Evolutionary conservation across 2,797 vertebrate species (phyloP).

Genomic region (Merluccius polli): DNA sequence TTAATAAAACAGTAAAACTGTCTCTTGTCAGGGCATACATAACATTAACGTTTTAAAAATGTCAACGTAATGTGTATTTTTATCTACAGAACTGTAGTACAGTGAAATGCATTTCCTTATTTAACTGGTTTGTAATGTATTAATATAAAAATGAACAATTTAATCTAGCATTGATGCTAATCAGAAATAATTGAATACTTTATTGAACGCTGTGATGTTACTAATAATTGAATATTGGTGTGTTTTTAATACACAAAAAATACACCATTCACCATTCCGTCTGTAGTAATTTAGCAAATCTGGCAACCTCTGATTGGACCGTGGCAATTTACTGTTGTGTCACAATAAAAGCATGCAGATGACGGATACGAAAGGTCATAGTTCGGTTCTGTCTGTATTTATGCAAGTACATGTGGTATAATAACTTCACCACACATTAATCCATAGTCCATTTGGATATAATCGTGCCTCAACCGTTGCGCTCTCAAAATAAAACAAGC

Average conservation of each 20-base stretch:
- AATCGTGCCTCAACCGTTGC: neutral
- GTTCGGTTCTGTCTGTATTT: neutral
- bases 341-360: conserved; percentile 42
- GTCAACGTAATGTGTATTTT: neutral
- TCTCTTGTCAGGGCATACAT: neutral
- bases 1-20: conserved; percentile 44
- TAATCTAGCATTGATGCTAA: neutral
- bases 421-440: fast-evolving
- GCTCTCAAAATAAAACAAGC: neutral
- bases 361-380: neutral
- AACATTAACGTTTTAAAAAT: neutral
- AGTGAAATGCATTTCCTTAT: neutral
- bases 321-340: conserved; percentile 36
- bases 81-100: no score
- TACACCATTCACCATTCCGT: neutral
- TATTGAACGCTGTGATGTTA: no score
- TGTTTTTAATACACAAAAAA: neutral
- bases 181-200: neutral
- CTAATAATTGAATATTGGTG: no score
- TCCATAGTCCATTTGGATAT: neutral
- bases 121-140: neutral
- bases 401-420: neutral
- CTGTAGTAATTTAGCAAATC: conserved; percentile 41
- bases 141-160: neutral
- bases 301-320: conserved; percentile 62